Evolutionary conservation across 2,888 invertebrate genomes (phyloP), one percentile per base, ranked within the genome.

Genomic region (Danaus chrysippus): DNA sequence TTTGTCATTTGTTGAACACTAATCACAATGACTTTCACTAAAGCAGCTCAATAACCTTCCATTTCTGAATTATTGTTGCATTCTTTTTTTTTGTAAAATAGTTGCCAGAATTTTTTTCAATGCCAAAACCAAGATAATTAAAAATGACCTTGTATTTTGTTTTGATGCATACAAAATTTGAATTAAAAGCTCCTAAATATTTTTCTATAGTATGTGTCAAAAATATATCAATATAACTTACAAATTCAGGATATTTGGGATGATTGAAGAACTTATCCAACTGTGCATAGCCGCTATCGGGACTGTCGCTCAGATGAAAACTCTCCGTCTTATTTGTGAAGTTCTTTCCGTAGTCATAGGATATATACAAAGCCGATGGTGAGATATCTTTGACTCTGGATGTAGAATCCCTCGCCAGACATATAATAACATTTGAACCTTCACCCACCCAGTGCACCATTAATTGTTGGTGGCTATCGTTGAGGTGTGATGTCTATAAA

Each of bases 391-490:
- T 84, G 66, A 85, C 84, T 55, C 87, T 77, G 10, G 93, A 92
- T 59, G 91, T 89, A 12, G 94, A 94, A 80, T 96, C 96, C 71
- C 95, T 92, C 1, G 97, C 96, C 67, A 97, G 87, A 75, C 97
- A 97, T 69, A 98, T 94, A 73, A 98, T 96, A 41, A 97, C 95
- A 84, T 96, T 94, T 65, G 96, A 96, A 17, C 95, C 94, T 82
- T 96, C 95, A 34, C 97, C 97, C 11, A 97, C 96, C 97, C 98
- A 98, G 83, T 97, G 96, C 10, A 98, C 96, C 93, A 97, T 95
- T 74, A 98, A 85, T 79, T 97, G 96, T 75, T 96, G 95, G 79
- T 98, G 97, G 68, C 94, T 94, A 85, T 97, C 97, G 85, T 97
- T 95, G 19, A 97, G 91, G 63, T 93, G 90, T 68, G 93, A 94